A percentile compares a stretch with the other conserved stretches of the same genome.
Conservation (phyloP, 1,140 invertebrate genomes). For the Rhopalosiphum maidis region DNA sequence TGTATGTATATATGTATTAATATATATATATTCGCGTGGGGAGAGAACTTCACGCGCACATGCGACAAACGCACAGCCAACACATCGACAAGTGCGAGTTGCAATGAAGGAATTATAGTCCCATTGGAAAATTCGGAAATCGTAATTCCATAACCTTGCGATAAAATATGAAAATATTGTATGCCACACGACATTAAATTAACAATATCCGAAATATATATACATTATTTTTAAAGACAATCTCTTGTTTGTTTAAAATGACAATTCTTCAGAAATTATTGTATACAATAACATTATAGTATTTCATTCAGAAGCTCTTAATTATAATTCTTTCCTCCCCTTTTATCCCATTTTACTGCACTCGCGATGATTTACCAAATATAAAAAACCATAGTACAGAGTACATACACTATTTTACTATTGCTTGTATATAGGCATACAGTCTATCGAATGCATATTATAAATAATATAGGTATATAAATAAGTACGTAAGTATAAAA, state of each 20-base stretch:
- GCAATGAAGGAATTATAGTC: not conserved
- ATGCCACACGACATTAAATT: not conserved
- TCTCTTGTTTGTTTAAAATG: not conserved
- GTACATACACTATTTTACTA: not conserved
- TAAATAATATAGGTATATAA: slow-evolving; percentile 44
- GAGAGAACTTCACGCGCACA: slow-evolving; percentile 25
- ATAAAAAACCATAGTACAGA: not conserved
- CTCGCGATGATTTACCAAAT: not conserved
- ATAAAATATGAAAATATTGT: not conserved
- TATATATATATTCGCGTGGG: slow-evolving; percentile 16
- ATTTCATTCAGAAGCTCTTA: not conserved
- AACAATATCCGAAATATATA: not conserved
- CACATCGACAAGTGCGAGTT: not conserved
- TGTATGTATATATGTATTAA: not conserved
- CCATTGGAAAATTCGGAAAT: not conserved
- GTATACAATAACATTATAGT: not conserved
- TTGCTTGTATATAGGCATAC: not conserved
- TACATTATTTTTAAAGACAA: not conserved
- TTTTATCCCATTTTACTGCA: not conserved
- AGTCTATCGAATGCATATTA: not conserved
- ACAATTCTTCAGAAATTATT: not conserved
- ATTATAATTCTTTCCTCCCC: no score
- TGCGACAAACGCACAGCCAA: not conserved
- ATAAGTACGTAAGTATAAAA: slow-evolving; percentile 28
- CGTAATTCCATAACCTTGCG: not conserved